phyloP scores from a whole-genome alignment of 2,113 vertebrate species.

The Corvus cornix region DNA sequence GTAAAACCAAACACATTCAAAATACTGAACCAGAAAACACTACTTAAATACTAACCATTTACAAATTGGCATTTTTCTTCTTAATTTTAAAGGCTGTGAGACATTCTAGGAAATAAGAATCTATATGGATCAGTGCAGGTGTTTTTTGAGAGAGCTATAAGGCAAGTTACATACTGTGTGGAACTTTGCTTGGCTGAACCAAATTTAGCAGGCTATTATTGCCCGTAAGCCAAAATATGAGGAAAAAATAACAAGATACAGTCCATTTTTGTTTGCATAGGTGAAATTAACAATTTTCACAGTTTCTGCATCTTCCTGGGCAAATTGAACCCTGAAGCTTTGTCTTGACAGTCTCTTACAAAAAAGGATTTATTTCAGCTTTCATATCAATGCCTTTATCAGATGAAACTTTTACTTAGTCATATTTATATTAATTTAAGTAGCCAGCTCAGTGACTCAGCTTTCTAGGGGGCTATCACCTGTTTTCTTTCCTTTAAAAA shows the following conservation, averaged over 20 bases:
- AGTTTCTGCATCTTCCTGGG: constrained; percentile 27
- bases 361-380: constrained; percentile 49
- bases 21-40: neutral
- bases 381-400: constrained; percentile 49
- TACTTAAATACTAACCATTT: neutral
- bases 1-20: neutral
- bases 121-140: neutral
- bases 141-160: neutral
- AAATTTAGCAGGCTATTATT: constrained; percentile 30
- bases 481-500: constrained; percentile 69
- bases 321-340: constrained; percentile 47
- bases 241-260: constrained; percentile 33
- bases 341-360: constrained; percentile 23
- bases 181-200: constrained; percentile 2
- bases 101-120: constrained; percentile 1
- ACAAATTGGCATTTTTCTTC: neutral
- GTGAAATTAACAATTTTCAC: constrained; percentile 22
- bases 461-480: constrained; percentile 58
- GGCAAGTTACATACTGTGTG: neutral
- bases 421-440: constrained; percentile 70
- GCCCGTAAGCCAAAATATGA: constrained; percentile 25
- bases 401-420: constrained; percentile 67
- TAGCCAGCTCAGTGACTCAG: constrained; percentile 55
- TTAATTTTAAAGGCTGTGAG: neutral
- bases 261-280: constrained; percentile 39